phyloP scores from a whole-genome alignment of 2,113 vertebrate genomes.

The Pelobates fuscus region DNA sequence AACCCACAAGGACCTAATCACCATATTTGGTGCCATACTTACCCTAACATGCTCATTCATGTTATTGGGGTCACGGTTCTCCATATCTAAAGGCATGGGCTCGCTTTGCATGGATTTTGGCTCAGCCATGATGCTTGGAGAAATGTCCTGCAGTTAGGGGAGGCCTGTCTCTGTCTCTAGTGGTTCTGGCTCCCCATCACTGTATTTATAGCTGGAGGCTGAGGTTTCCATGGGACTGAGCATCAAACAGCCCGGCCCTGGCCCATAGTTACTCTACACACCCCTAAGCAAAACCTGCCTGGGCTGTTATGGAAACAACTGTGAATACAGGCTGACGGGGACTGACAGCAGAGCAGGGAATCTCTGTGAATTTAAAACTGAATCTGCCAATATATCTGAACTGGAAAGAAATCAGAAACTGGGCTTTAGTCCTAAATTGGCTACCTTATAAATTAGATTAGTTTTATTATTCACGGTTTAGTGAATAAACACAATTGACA shows the following conservation, averaged over 20 bases:
- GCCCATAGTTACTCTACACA: slow-evolving; percentile 6
- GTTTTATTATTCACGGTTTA: no score
- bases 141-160: background rate
- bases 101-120: slow-evolving; percentile 32
- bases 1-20: no score
- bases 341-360: background rate
- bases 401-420: no score
- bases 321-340: background rate
- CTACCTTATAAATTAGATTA: no score
- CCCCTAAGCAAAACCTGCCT: background rate
- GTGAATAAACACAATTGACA: no score
- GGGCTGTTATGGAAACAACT: slow-evolving; percentile 29
- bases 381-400: no score
- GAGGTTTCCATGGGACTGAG: slow-evolving; percentile 27
- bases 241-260: slow-evolving; percentile 25
- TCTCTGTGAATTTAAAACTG: no score
- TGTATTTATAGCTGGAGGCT: background rate
- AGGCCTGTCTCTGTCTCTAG: slow-evolving; percentile 1
- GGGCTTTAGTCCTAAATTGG: no score
- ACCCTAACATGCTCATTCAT: slow-evolving; percentile 50
- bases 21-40: no score
- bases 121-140: slow-evolving; percentile 26
- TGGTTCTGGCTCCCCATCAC: background rate
- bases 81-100: slow-evolving; percentile 48
- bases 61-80: slow-evolving; percentile 49